phyloP scores from a whole-genome alignment of 2,888 invertebrate genomes.

The Embidobia sp. region DNA sequence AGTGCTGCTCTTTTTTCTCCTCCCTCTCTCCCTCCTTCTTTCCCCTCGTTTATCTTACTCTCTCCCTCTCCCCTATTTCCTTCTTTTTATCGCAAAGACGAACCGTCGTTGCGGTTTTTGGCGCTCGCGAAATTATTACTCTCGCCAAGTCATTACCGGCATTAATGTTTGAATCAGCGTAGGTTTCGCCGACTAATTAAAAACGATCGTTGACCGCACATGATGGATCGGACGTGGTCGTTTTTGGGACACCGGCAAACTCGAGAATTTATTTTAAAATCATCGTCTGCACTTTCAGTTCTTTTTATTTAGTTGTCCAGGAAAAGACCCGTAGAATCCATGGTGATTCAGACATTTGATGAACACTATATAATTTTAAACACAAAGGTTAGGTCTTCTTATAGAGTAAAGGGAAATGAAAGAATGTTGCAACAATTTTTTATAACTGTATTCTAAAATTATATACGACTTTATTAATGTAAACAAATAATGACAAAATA shows the following conservation, averaged over 20 bases:
- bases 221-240: conserved; percentile 9
- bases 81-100: conserved; percentile 6
- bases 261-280: neutral
- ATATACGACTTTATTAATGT: too few species aligned
- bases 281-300: neutral
- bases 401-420: too few species aligned
- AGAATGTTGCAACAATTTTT: too few species aligned
- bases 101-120: conserved; percentile 23
- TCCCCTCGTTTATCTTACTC: too few species aligned
- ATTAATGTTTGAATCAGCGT: conserved; percentile 41
- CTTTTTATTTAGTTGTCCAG: too few species aligned
- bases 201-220: conserved; percentile 15
- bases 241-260: neutral
- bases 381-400: too few species aligned
- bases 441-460: too few species aligned
- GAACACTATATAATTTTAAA: too few species aligned
- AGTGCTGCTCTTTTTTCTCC: conserved; percentile 22
- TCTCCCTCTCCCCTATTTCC: neutral
- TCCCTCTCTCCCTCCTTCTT: neutral
- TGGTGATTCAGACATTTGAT: too few species aligned
- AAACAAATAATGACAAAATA: conserved; percentile 74
- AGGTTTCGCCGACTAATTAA: conserved; percentile 32
- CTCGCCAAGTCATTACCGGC: conserved; percentile 15
- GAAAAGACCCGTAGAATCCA: too few species aligned
- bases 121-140: conserved; percentile 28